Percentiles rank a stretch among this genome's conserved stretches.
phyloP scores from a whole-genome alignment of 2,113 vertebrate genomes.

The Acrocephalus kingi region DNA sequence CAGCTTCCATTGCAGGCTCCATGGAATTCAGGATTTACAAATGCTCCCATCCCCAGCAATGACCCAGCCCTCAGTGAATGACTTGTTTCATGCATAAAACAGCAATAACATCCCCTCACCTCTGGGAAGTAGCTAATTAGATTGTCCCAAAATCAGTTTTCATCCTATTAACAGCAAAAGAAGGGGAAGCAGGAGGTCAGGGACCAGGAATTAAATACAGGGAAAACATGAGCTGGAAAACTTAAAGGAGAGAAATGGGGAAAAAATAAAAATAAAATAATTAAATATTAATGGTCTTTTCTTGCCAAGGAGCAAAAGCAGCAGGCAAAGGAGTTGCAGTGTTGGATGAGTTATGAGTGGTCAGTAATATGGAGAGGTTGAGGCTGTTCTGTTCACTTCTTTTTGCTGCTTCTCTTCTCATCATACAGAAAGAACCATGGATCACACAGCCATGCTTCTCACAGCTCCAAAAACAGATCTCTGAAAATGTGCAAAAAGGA shows the following conservation, averaged over 20 bases:
- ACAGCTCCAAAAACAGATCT: neutral
- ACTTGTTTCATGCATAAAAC: neutral
- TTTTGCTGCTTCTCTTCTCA: neutral
- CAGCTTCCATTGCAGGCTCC: neutral
- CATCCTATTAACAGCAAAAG: neutral
- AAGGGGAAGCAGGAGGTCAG: neutral
- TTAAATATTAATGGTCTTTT: neutral
- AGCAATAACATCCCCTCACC: neutral
- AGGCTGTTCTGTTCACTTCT: neutral
- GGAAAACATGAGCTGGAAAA: neutral
- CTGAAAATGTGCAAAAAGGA: neutral
- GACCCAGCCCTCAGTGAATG: neutral
- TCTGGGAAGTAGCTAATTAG: neutral
- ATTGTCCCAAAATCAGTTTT: neutral
- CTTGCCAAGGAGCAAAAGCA: neutral
- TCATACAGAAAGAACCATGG: neutral
- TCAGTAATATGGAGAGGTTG: rapidly evolving
- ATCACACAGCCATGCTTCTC: neutral
- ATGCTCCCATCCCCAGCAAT: neutral
- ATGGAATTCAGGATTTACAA: neutral
- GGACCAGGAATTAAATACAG: neutral
- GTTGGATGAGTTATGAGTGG: neutral
- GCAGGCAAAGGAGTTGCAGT: neutral
- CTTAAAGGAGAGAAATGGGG: neutral
- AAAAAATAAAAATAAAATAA: neutral